Conservation (phyloP, 2,113 vertebrate genomes). For the human (Homo sapiens) region DNA sequence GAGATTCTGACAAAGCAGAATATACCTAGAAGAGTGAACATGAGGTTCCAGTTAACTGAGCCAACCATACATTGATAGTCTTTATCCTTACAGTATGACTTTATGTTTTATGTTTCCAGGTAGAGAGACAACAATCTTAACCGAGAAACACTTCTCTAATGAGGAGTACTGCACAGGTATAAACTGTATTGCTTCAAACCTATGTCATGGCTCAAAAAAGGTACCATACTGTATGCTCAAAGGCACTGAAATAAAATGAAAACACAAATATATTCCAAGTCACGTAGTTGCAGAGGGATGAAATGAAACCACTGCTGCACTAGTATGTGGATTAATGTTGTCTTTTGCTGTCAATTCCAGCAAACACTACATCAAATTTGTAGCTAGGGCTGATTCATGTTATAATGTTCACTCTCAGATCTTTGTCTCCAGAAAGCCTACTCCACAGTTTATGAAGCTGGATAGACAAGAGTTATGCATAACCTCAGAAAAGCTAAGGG, state of each 20-base stretch:
- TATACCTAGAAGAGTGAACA: background rate
- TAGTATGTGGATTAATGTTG: slow-evolving; percentile 69
- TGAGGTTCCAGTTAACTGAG: background rate
- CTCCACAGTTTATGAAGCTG: slow-evolving; percentile 64
- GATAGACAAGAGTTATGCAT: slow-evolving; percentile 62
- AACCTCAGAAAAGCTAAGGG: slow-evolving; percentile 58
- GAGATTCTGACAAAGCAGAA: background rate
- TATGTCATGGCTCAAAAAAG: slow-evolving; percentile 56
- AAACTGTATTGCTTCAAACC: slow-evolving; percentile 45
- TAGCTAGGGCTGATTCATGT: slow-evolving; percentile 60
- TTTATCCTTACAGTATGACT: background rate
- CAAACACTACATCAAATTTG: slow-evolving; percentile 73
- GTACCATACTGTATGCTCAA: slow-evolving; percentile 48
- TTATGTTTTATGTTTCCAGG: background rate
- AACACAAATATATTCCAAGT: slow-evolving; percentile 73
- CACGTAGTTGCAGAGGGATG: slow-evolving; percentile 54
- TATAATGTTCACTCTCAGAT: slow-evolving; percentile 53
- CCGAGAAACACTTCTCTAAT: slow-evolving; percentile 31
- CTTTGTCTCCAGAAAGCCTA: slow-evolving; percentile 71
- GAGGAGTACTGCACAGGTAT: background rate
- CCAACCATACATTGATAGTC: background rate
- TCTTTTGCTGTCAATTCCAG: slow-evolving; percentile 71
- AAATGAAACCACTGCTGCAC: slow-evolving; percentile 62
- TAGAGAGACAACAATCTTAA: background rate
- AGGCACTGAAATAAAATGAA: slow-evolving; percentile 64